Evolutionary conservation across 1,140 invertebrate genomes (phyloP), one percentile per base, ranked within the genome.

Genomic region (Diachasma alloeum): DNA sequence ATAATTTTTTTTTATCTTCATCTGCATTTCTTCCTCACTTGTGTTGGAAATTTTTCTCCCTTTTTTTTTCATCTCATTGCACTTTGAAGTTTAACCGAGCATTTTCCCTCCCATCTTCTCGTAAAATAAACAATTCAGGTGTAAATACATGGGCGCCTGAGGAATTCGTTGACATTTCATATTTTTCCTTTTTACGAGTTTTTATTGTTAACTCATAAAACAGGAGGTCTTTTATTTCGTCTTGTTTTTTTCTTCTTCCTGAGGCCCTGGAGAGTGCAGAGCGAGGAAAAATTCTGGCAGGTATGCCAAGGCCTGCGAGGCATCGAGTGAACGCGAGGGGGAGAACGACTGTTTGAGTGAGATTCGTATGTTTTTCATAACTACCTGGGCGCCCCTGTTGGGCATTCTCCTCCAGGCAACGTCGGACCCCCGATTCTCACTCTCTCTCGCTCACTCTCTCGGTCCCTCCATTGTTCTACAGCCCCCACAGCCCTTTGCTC

Each of bases 261-360:
- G 22, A n/a, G 42, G 24, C 42, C 13, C 17, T 26, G 2, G 70
- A 10, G 70, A 59, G 71, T 24, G 37, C 15, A 48, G 53, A 48
- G 3, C 17, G 48, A 13, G 17, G 59, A 67, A 74, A 74, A 44
- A 66, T 67, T 67, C 36, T 74, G 72, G 72, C 59, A 74, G 74
- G 66, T 68, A 75, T 75, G 74, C 63, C 63, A 75, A 67, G 63
- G 71, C 48, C 48, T 70, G 46, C 19, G 13, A 68, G 36, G 42
- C 63, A 22, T 26, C 31, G 5, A 53, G 19, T 48, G 68, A 66
- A 74, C n/a, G 31, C 6, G 66, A 68, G 66, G n/a, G 66, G n/a
- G 15, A 19, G 36, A 39, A 22, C 10, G 22, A 26, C 13, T 68
- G 36, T 68, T 68, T 68, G 36, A 68, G 66, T 68, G 66, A 39